Percentiles rank a stretch among this genome's conserved stretches.
Evolutionary conservation across 2,888 invertebrate genomes (phyloP).

Genomic region (Trachelus troglodyta): DNA sequence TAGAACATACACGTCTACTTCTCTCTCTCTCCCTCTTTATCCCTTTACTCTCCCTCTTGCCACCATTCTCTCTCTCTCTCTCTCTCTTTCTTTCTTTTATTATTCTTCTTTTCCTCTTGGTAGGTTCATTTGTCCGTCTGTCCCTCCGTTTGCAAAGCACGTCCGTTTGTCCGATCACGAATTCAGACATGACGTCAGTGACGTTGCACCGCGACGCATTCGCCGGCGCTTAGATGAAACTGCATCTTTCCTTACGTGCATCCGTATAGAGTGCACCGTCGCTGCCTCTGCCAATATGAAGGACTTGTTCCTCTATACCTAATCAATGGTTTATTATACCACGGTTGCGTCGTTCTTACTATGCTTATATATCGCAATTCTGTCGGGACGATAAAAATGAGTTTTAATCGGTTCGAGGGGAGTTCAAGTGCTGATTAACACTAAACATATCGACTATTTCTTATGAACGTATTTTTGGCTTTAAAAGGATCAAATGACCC

Average conservation of each 20-base stretch:
- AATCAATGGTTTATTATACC: background rate
- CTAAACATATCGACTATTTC: too few relatives aligned
- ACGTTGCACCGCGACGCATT: slow-evolving; percentile 35
- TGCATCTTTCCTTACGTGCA: slow-evolving; percentile 20
- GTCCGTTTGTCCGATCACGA: slow-evolving; percentile 42
- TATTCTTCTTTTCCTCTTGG: background rate
- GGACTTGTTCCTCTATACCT: background rate
- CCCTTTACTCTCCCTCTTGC: slow-evolving; percentile 1
- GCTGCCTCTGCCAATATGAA: slow-evolving; percentile 1
- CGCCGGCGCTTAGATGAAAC: slow-evolving; percentile 20
- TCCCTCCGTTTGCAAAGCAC: slow-evolving; percentile 30
- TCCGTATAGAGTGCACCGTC: slow-evolving; percentile 19
- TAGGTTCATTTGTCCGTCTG: slow-evolving; percentile 39
- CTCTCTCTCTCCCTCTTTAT: background rate
- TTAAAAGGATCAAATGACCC: too few relatives aligned
- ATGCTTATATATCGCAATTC: background rate
- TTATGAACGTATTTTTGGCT: too few relatives aligned
- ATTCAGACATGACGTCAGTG: slow-evolving; percentile 59
- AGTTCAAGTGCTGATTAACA: too few relatives aligned
- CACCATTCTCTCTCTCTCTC: background rate
- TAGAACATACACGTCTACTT: background rate
- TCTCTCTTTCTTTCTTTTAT: background rate
- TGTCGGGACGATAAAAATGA: background rate
- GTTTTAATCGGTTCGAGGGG: too few relatives aligned
- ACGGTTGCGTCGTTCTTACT: background rate